Conservation (phyloP, 2,888 invertebrate genomes). For the Anarsia innoxiella region DNA sequence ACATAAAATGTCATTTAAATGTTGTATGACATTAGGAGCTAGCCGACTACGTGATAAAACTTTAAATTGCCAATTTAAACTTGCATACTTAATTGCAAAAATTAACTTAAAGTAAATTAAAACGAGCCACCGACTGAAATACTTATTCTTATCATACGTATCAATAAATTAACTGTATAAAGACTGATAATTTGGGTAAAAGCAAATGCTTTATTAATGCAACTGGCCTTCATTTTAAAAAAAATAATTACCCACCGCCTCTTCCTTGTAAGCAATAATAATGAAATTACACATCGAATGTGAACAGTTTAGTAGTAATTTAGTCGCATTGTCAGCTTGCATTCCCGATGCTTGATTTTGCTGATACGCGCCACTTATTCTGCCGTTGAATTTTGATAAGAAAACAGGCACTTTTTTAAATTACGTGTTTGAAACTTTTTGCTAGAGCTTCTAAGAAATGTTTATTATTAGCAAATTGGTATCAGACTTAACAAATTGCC, state of each 20-base stretch:
- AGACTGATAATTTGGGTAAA: slow-evolving; percentile 9
- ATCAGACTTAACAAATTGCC: no score
- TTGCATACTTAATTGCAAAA: no score
- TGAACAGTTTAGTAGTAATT: slow-evolving; percentile 21
- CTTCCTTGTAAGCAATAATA: slow-evolving; percentile 30
- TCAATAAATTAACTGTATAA: slow-evolving; percentile 12
- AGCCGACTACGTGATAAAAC: no score
- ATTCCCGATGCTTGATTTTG: slow-evolving; percentile 25
- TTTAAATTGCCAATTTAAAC: no score
- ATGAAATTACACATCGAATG: slow-evolving; percentile 29
- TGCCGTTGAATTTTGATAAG: slow-evolving; percentile 8
- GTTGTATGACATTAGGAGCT: no score
- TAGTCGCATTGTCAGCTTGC: slow-evolving; percentile 50
- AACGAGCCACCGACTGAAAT: no score
- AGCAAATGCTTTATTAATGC: slow-evolving; percentile 6
- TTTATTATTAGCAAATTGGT: no score
- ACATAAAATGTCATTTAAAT: no score
- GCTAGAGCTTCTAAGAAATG: neutral
- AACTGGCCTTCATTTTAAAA: slow-evolving; percentile 8
- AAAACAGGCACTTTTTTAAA: slow-evolving; percentile 3
- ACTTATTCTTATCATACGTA: slow-evolving; percentile 7
- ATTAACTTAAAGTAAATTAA: no score
- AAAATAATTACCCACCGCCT: slow-evolving; percentile 21
- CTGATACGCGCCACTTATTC: slow-evolving; percentile 28
- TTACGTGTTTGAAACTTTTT: slow-evolving; percentile 3